phyloP scores from a whole-genome alignment of 2,113 vertebrate species.

The Andinoacara biseriatus region DNA sequence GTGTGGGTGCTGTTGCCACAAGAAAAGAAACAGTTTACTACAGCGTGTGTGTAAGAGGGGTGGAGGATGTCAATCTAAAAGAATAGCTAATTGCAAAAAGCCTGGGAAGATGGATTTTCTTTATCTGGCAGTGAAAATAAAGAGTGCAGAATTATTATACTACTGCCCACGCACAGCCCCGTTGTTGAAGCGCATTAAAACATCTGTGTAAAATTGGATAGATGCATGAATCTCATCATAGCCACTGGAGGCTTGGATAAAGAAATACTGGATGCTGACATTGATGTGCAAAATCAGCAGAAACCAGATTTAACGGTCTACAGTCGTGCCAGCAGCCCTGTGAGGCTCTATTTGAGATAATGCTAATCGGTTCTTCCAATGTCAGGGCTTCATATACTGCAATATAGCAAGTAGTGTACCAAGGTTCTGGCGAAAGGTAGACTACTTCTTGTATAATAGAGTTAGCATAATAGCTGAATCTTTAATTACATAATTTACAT shows the following conservation, averaged over 20 bases:
- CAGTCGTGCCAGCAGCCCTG: background rate
- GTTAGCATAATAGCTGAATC: background rate
- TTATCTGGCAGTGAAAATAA: background rate
- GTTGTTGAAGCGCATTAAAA: constrained; percentile 7
- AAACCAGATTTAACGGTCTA: background rate
- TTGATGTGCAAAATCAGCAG: constrained; percentile 26
- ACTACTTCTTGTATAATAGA: background rate
- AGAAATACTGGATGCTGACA: constrained; percentile 7
- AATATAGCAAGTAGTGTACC: no score
- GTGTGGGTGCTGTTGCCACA: constrained; percentile 34
- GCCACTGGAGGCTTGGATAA: constrained; percentile 24
- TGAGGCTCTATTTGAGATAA: background rate
- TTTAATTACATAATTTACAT: background rate
- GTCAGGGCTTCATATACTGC: no score
- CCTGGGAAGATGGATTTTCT: constrained; percentile 5
- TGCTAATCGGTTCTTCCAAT: background rate
- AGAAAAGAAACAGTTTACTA: constrained; percentile 49
- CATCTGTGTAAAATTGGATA: constrained; percentile 48
- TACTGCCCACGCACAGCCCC: constrained; percentile 32
- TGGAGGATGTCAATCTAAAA: background rate
- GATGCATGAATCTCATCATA: constrained; percentile 23
- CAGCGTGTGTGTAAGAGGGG: background rate
- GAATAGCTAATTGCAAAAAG: constrained; percentile 3
- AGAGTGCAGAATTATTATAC: constrained; percentile 21
- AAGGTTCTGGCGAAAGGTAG: background rate